Percentiles rank a stretch among this genome's conserved stretches.
Evolutionary conservation across 92 coral and sea anemone species (phyloP).

Genomic region (Isaurus tuberculatus): DNA sequence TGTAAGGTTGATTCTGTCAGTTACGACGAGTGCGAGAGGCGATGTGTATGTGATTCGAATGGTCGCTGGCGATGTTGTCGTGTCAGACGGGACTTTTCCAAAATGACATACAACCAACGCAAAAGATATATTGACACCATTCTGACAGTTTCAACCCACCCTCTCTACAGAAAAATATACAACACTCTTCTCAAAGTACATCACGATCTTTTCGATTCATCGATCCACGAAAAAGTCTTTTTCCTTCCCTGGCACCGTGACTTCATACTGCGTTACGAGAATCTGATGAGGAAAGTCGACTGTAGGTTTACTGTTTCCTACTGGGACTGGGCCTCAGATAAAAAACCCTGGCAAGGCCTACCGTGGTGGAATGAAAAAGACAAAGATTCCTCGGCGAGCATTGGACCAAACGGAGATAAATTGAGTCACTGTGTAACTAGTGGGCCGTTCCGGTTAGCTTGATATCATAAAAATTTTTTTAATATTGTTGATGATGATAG

Average conservation of each 20-base stretch:
- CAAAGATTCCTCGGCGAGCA: conserved; percentile 31
- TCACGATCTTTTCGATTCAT: conserved; percentile 36
- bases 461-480: no score
- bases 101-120: conserved; percentile 47
- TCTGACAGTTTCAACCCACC: neutral
- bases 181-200: conserved; percentile 31
- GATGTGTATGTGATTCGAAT: neutral
- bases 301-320: conserved; percentile 57
- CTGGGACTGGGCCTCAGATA: conserved; percentile 52
- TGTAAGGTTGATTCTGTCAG: neutral
- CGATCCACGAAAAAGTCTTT: conserved; percentile 47
- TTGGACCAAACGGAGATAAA: conserved; percentile 51
- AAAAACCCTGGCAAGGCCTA: conserved; percentile 36
- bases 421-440: conserved; percentile 18
- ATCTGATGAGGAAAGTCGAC: neutral
- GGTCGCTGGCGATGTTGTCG: conserved; percentile 45
- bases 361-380: conserved; percentile 39
- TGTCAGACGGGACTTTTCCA: conserved; percentile 43
- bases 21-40: neutral
- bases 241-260: conserved; percentile 65
- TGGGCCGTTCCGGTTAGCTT: conserved; percentile 34
- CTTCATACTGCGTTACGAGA: conserved; percentile 46
- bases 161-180: conserved; percentile 17
- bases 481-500: no score
- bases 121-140: conserved; percentile 43